These are phyloP conservation scores for Pseudomyrmex dendroicus DNA, from an alignment of 1,140 invertebrate genomes.

Conservation along the genomic window DNA sequence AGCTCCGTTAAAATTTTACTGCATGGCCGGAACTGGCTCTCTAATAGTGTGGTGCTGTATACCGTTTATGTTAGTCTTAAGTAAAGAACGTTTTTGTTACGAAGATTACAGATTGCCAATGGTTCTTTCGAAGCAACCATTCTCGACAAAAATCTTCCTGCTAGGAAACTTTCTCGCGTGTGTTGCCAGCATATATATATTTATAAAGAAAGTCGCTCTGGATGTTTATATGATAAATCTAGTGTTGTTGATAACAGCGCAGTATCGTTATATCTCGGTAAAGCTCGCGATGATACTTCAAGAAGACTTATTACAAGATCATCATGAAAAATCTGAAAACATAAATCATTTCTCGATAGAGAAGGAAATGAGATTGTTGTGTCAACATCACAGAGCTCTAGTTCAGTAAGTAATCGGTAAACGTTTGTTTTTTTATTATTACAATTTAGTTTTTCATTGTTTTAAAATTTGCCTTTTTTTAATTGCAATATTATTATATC, in stretches of 20 bases:
- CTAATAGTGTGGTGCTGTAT: slow-evolving; percentile 20
- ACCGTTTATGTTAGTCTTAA: not conserved
- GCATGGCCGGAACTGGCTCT: not conserved
- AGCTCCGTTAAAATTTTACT: slow-evolving; percentile 25
- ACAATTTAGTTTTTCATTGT: slow-evolving; percentile 1
- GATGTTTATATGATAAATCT: slow-evolving; percentile 37
- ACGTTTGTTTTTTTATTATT: not conserved
- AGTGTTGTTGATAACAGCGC: slow-evolving; percentile 19
- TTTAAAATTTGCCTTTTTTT: not conserved
- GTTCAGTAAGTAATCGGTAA: slow-evolving; percentile 35
- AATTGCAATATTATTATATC: not conserved
- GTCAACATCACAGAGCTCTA: slow-evolving; percentile 9
- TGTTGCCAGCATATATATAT: slow-evolving; percentile 31
- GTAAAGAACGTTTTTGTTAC: slow-evolving; percentile 6
- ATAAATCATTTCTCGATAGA: not conserved
- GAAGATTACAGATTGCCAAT: slow-evolving; percentile 33
- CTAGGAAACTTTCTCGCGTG: slow-evolving; percentile 4
- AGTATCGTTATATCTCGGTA: slow-evolving; percentile 21
- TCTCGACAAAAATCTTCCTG: slow-evolving; percentile 18
- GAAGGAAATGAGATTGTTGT: not conserved
- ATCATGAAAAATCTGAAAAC: not conserved
- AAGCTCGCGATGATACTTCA: slow-evolving; percentile 25
- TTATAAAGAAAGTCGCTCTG: slow-evolving; percentile 34
- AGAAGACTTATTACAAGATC: not conserved
- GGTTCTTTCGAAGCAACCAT: slow-evolving; percentile 16